A percentile compares a stretch with the other conserved stretches of the same genome.
Evolutionary conservation across 1,140 invertebrate genomes (phyloP).

Genomic region (Pseudomyrmex concolor): DNA sequence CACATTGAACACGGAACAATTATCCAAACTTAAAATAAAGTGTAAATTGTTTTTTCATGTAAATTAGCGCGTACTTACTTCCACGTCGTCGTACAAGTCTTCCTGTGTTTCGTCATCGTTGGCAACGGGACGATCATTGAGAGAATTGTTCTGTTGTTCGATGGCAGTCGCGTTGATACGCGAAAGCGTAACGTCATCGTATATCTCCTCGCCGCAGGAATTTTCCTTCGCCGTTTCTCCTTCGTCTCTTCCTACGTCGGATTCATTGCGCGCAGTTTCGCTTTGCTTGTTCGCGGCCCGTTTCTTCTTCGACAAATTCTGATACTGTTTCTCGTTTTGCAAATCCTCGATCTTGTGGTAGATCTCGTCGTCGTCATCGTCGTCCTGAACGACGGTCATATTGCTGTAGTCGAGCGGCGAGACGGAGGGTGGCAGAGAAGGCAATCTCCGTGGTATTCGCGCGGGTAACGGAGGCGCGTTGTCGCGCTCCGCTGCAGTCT

Average conservation of each 20-base stretch:
- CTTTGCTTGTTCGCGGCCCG: slow-evolving; percentile 18
- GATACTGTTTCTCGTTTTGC: slow-evolving; percentile 70
- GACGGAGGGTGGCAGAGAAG: slow-evolving; percentile 73
- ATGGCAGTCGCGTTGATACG: neutral
- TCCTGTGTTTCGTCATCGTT: neutral
- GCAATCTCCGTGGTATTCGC: slow-evolving; percentile 76
- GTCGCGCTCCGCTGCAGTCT: neutral
- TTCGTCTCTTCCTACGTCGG: neutral
- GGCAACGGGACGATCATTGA: neutral
- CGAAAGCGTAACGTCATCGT: slow-evolving; percentile 72
- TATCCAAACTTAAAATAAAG: neutral
- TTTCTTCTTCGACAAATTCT: slow-evolving; percentile 72
- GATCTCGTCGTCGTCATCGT: slow-evolving; percentile 80
- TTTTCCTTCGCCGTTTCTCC: neutral
- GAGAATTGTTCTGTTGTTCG: neutral
- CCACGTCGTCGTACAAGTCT: slow-evolving; percentile 62
- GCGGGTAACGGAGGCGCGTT: slow-evolving; percentile 73
- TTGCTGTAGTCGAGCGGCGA: slow-evolving; percentile 29
- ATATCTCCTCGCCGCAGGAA: slow-evolving; percentile 63
- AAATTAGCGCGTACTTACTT: slow-evolving; percentile 31
- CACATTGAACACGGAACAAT: neutral
- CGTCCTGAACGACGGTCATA: slow-evolving; percentile 59
- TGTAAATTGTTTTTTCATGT: neutral
- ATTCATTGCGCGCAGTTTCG: slow-evolving; percentile 60
- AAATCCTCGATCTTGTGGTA: slow-evolving; percentile 82